Percentiles rank a stretch among this genome's conserved stretches.
Evolutionary conservation across 2,113 vertebrate genomes (phyloP).

Genomic region (Brachypteracias leptosomus): DNA sequence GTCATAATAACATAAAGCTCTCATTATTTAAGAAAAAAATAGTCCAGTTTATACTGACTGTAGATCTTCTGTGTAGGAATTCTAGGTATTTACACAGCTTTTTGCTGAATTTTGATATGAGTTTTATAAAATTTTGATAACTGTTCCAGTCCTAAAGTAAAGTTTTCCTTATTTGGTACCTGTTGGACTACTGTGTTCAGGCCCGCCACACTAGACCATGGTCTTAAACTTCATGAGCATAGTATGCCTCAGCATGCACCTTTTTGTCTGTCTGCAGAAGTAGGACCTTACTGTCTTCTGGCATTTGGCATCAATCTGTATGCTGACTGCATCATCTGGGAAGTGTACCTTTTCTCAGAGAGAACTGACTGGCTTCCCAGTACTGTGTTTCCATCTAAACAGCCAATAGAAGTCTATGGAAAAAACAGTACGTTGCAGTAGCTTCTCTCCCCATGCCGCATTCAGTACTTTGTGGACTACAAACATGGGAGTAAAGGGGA

Average conservation of each 20-base stretch:
- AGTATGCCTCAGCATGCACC: neutral
- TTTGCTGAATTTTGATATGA: neutral
- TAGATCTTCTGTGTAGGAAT: neutral
- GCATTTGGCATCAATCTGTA: neutral
- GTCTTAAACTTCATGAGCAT: neutral
- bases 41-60: neutral
- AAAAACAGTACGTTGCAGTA: neutral
- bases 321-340: neutral
- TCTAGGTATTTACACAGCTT: neutral
- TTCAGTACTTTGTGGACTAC: neutral
- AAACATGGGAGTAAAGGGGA: neutral
- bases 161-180: neutral
- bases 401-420: neutral
- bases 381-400: neutral
- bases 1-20: neutral
- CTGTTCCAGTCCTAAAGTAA: neutral
- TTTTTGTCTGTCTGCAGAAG: neutral
- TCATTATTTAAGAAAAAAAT: neutral
- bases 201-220: neutral
- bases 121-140: neutral
- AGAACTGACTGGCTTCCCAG: neutral
- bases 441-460: neutral
- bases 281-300: neutral
- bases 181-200: rapidly evolving
- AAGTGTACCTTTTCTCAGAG: neutral